These are phyloP conservation scores for Phrynosoma blainvillii DNA, from an alignment of 2,113 vertebrate genomes.

Conservation along the genomic window DNA sequence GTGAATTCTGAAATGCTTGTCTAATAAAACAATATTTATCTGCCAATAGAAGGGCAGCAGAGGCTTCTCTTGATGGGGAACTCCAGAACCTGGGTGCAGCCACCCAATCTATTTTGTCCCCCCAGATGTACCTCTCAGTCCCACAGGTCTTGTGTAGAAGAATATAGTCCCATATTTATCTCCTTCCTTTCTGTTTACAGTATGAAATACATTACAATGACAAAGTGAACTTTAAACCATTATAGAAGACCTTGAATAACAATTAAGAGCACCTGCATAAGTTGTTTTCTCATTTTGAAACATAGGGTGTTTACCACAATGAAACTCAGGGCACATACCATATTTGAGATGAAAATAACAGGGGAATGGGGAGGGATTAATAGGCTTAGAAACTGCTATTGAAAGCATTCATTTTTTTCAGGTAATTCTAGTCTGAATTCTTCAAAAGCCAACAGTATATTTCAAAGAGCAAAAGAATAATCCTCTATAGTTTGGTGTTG, in stretches of 20 bases:
- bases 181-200: neutral
- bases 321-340: too few species aligned
- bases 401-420: neutral
- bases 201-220: neutral
- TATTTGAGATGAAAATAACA: neutral
- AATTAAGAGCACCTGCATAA: neutral
- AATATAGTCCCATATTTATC: neutral
- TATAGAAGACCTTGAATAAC: neutral
- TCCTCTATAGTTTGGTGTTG: neutral
- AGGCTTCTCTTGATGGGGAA: too few species aligned
- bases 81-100: too few species aligned
- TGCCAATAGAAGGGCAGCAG: too few species aligned
- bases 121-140: too few species aligned
- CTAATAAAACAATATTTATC: too few species aligned
- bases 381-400: neutral
- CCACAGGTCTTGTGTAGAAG: too few species aligned
- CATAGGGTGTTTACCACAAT: neutral
- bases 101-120: too few species aligned
- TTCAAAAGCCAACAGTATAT: slow-evolving; percentile 1
- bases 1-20: too few species aligned
- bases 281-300: neutral
- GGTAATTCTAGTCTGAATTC: neutral
- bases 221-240: neutral
- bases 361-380: neutral
- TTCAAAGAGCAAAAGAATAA: neutral